phyloP scores from a whole-genome alignment of 2,888 invertebrate species.

The Mimas tiliae region DNA sequence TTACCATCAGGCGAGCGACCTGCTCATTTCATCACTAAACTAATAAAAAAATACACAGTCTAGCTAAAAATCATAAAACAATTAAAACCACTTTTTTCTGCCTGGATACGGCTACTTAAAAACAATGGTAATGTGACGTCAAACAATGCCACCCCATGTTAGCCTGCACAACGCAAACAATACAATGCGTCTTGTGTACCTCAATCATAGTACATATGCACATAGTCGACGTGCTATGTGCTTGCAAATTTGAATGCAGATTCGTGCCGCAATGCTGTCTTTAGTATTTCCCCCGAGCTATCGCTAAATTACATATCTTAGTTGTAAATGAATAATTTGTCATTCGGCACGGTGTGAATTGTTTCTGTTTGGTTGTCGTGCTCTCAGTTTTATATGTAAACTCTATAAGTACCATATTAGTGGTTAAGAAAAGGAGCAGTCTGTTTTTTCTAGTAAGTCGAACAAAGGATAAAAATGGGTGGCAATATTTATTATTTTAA shows the following conservation, averaged over 20 bases:
- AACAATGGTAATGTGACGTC: not conserved
- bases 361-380: not conserved
- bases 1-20: no score
- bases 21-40: no score
- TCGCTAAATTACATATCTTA: slow-evolving; percentile 14
- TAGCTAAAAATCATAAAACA: no score
- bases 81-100: no score
- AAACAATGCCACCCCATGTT: slow-evolving; percentile 21
- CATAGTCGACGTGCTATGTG: slow-evolving; percentile 51
- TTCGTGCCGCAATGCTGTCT: slow-evolving; percentile 58
- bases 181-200: slow-evolving; percentile 37
- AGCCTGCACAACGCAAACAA: slow-evolving; percentile 27
- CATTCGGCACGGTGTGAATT: slow-evolving; percentile 37
- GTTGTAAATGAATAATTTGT: slow-evolving; percentile 35
- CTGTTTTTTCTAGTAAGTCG: no score
- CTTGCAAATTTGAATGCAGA: slow-evolving; percentile 64
- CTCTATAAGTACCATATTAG: no score
- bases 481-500: no score
- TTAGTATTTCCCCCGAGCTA: slow-evolving; percentile 41
- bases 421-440: no score
- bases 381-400: no score
- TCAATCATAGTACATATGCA: slow-evolving; percentile 59
- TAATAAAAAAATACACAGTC: no score
- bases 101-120: no score
- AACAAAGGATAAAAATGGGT: no score